Evolutionary conservation across 2,113 vertebrate genomes (phyloP).

Genomic region (Ptilonorhynchus violaceus): DNA sequence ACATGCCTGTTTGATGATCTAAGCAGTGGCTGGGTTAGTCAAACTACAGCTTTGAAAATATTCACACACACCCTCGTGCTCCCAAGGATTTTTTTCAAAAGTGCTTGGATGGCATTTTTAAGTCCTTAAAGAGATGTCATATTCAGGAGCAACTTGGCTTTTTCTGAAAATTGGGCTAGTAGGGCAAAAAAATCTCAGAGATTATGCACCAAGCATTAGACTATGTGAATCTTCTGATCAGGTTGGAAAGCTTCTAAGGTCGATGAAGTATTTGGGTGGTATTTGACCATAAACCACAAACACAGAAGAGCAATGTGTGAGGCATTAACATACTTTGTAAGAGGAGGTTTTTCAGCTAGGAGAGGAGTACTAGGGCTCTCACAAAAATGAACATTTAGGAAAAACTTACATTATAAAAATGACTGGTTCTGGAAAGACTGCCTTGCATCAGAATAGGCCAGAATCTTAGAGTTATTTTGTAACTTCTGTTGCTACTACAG

Average conservation of each 20-base stretch:
- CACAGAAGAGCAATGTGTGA: neutral
- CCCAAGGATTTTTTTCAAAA: neutral
- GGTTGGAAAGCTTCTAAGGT: neutral
- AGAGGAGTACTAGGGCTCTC: neutral
- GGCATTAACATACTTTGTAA: neutral
- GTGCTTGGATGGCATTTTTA: neutral
- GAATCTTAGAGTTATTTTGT: neutral
- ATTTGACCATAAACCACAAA: neutral
- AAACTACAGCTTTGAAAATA: neutral
- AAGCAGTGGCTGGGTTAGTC: neutral
- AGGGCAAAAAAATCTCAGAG: neutral
- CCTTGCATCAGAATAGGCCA: neutral
- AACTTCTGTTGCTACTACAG: neutral
- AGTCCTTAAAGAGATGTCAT: neutral
- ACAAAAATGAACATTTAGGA: neutral
- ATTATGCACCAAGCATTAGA: neutral
- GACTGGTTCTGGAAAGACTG: neutral
- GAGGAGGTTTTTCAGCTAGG: neutral
- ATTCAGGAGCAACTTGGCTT: neutral
- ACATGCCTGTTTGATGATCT: constrained; percentile 38
- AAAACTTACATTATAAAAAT: neutral
- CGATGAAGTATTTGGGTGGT: neutral
- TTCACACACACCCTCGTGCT: neutral
- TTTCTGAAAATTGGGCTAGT: neutral
- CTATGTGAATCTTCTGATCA: neutral